Base-by-base conservation (phyloP, 2,797 vertebrate genomes). In the Sardinella longiceps region DNA sequence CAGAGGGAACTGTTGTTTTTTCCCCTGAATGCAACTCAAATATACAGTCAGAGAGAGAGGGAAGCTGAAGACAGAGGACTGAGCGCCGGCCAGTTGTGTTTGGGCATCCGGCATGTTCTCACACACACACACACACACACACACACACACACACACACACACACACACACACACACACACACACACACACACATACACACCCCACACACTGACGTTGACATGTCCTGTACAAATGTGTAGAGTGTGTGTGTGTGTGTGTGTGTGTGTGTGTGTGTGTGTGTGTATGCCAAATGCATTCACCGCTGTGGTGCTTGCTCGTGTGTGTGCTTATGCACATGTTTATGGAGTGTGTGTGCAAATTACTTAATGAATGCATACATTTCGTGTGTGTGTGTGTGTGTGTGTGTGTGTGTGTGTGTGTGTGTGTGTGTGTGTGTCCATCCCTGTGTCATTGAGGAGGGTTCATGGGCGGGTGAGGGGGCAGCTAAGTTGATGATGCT, bases 1-100 rank as follows among this genome's bases (percentile, higher is more conserved):
- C 51, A 45, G 58, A 63, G 81, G 60, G 82, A 85, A 43, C 39
- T 88, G 81, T 85, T 82, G 80, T 39, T 82, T 39, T 84, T 88
- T 86, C 37, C 53, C 48, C 77, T 86, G 63, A 86, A 85, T 83
- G 53, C 80, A 84, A 39, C 45, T 70, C 60, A 90, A 90, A 84
- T 50, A 84, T 80, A 87, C 87, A 87, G 46, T 80, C 86, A 37
- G 33, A 83, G 48, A 25, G 23, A 77, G 85, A 81, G 63, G 58
- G 86, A 89, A 86, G 81, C 80, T 87, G 87, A 88, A 33, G 81
- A 46, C 53, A 85, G 58, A 39, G 56, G 39, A 39, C 74, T 56
- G 85, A 84, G 43, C 53, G 18, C 18, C 50, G 83, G 84, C 46
- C 30, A 80, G 0, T 82, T 48, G 83, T 89, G 56, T 88, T 87